Conservation (phyloP, 2,797 vertebrate genomes). For the Clamator glandarius region DNA sequence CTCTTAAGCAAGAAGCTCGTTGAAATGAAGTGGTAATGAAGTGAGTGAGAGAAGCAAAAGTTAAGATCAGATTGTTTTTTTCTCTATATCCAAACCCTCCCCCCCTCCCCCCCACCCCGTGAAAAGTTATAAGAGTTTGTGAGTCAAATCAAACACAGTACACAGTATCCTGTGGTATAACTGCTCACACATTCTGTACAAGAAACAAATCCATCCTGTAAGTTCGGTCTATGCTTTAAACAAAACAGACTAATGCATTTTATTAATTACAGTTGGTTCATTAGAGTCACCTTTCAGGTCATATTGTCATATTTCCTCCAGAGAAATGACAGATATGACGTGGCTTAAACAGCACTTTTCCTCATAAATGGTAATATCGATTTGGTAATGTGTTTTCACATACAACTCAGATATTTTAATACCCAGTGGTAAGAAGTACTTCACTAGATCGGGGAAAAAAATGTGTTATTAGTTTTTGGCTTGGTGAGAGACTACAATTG, state of each 20-base stretch:
- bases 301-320: neutral
- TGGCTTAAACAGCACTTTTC: neutral
- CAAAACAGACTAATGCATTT: neutral
- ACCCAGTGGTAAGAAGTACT: neutral
- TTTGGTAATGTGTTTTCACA: conserved; percentile 1
- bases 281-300: neutral
- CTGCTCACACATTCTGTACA: neutral
- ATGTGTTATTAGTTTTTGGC: neutral
- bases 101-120: no score
- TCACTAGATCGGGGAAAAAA: neutral
- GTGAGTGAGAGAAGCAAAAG: accelerated
- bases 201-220: neutral
- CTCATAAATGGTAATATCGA: neutral
- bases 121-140: neutral
- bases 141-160: neutral
- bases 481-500: neutral
- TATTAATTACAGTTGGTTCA: conserved; percentile 24
- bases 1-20: neutral
- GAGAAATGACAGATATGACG: neutral
- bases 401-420: neutral
- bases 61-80: accelerated
- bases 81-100: neutral
- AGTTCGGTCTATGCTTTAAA: neutral
- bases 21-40: neutral
- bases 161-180: neutral